Conservation (phyloP, 2,113 vertebrate genomes). For the Platichthys flesus region DNA sequence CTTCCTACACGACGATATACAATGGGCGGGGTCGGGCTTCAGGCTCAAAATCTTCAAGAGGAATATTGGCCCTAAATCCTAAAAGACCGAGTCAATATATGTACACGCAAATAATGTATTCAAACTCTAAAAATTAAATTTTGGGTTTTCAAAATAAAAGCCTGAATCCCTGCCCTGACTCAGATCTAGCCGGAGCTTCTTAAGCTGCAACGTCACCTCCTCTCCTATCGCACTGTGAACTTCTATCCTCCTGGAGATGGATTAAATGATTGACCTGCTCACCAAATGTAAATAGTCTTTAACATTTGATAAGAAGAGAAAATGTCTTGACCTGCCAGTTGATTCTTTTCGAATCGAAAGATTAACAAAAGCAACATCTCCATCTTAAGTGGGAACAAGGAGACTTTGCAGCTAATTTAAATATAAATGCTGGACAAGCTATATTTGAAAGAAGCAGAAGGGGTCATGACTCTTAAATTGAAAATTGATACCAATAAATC, state of each 20-base stretch:
- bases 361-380: neutral
- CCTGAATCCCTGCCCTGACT: slow-evolving; percentile 52
- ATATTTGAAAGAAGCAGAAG: slow-evolving; percentile 18
- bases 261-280: neutral
- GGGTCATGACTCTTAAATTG: neutral
- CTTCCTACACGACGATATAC: slow-evolving; percentile 40
- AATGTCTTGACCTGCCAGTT: too few species aligned
- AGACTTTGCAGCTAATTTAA: slow-evolving; percentile 73
- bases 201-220: slow-evolving; percentile 47
- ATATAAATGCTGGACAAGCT: slow-evolving; percentile 34
- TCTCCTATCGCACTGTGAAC: neutral
- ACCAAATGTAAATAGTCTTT: too few species aligned
- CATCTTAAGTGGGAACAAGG: slow-evolving; percentile 56
- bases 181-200: slow-evolving; percentile 14
- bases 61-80: neutral
- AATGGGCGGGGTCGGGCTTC: slow-evolving; percentile 39
- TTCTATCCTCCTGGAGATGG: neutral
- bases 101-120: too few species aligned
- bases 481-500: neutral
- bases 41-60: slow-evolving; percentile 3
- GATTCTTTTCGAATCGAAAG: too few species aligned
- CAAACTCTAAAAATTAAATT: neutral
- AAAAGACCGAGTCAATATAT: too few species aligned
- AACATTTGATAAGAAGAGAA: too few species aligned
- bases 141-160: neutral